These are phyloP conservation scores for Tetragonisca angustula DNA, from an alignment of 2,888 invertebrate species.

Conservation along the genomic window DNA sequence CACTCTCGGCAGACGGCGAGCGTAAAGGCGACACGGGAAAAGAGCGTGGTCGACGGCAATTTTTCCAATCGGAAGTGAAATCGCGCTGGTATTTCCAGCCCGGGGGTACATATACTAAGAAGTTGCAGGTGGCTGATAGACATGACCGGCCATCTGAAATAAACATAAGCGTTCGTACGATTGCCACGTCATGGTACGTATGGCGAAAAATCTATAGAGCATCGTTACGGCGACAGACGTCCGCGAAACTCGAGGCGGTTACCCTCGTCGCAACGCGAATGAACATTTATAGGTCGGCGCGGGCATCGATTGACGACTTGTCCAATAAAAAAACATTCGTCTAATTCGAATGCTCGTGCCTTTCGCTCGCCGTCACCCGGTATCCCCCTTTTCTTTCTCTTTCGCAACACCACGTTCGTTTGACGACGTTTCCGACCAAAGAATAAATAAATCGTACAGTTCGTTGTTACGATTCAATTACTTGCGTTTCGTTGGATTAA, in stretches of 20 bases:
- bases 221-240: constrained; percentile 78
- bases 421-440: not conserved
- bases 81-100: constrained; percentile 31
- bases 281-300: constrained; percentile 69
- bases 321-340: constrained; percentile 33
- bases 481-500: not conserved
- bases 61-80: constrained; percentile 10
- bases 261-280: constrained; percentile 62
- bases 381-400: not conserved
- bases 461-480: not conserved
- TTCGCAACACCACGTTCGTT: no score
- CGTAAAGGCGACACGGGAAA: not conserved
- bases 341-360: constrained; percentile 15
- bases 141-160: constrained; percentile 76
- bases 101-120: constrained; percentile 23
- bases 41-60: not conserved
- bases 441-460: not conserved
- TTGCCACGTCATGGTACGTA: constrained; percentile 81
- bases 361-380: not conserved
- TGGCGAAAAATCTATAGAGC: constrained; percentile 80
- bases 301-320: constrained; percentile 59
- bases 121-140: constrained; percentile 67
- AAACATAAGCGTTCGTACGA: constrained; percentile 79
- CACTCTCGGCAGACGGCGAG: not conserved
- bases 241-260: constrained; percentile 52